Percentiles rank a stretch among this genome's conserved stretches.
Conservation (phyloP, 2,797 vertebrate species). For the Manis javanica region DNA sequence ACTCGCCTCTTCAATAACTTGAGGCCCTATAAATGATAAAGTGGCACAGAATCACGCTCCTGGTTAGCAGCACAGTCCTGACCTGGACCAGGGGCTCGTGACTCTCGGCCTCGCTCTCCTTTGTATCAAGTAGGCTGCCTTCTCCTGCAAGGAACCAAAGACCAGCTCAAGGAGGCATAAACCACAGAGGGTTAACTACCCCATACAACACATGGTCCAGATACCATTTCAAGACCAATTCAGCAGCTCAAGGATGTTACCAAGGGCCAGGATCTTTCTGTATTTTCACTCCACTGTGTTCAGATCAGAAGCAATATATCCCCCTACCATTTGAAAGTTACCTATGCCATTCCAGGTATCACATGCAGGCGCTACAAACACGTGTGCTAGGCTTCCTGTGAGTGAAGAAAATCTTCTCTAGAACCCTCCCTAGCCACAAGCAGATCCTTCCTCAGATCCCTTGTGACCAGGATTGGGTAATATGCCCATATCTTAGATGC, state of each 20-base stretch:
- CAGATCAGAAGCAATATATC: not conserved
- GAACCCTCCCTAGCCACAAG: rapidly evolving
- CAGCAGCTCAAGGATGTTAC: not conserved
- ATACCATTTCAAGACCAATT: not conserved
- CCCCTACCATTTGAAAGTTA: not conserved
- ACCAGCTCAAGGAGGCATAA: not conserved
- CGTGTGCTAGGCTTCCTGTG: not conserved
- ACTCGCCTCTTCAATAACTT: not conserved
- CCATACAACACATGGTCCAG: not conserved
- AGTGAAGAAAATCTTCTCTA: not conserved
- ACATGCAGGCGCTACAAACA: not conserved
- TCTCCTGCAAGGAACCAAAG: not conserved
- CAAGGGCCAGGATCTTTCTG: not conserved
- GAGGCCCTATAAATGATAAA: not conserved
- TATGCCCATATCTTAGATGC: no score
- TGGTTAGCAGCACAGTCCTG: not conserved
- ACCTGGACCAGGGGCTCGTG: not conserved
- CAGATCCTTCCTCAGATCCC: not conserved
- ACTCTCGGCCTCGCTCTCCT: not conserved
- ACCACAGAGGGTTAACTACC: not conserved
- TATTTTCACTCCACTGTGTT: not conserved
- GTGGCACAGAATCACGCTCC: not conserved
- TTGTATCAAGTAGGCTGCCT: not conserved
- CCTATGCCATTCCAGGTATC: not conserved
- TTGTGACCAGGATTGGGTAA: not conserved